Conservation (phyloP, 2,888 invertebrate genomes). For the Synanthedon myopaeformis region DNA sequence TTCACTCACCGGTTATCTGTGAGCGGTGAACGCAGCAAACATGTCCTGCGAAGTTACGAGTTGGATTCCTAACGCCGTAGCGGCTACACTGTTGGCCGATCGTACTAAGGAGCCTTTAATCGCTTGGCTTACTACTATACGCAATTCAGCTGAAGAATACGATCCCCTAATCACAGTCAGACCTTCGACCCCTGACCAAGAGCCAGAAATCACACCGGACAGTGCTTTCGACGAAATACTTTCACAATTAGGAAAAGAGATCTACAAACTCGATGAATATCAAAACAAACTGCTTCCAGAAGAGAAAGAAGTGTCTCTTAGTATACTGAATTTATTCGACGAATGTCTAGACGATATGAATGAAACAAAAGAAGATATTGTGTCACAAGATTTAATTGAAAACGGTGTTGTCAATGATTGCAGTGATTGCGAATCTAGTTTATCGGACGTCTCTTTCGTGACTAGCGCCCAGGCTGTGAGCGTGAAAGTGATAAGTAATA, state of each 20-base stretch:
- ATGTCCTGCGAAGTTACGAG: constrained; percentile 56
- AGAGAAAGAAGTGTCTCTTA: constrained; percentile 43
- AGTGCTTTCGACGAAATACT: constrained; percentile 62
- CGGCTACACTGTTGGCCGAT: constrained; percentile 49
- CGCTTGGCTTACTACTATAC: constrained; percentile 53
- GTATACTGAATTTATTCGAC: constrained; percentile 62
- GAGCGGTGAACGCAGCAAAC: constrained; percentile 22
- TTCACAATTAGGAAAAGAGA: constrained; percentile 58
- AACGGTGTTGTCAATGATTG: constrained; percentile 14
- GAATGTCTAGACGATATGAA: constrained; percentile 54
- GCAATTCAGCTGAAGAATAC: constrained; percentile 56
- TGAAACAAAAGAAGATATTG: not conserved
- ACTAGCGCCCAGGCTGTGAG: constrained; percentile 40
- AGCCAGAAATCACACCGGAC: constrained; percentile 30
- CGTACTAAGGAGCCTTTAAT: constrained; percentile 45
- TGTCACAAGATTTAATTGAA: constrained; percentile 1
- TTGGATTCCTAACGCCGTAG: constrained; percentile 65
- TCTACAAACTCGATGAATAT: constrained; percentile 58
- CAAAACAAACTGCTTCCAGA: constrained; percentile 40
- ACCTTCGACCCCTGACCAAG: constrained; percentile 22
- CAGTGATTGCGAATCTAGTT: constrained; percentile 45
- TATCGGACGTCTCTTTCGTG: constrained; percentile 39
- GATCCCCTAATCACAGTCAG: constrained; percentile 43
- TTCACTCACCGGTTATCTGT: constrained; percentile 65
- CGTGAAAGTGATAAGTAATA: constrained; percentile 22